phyloP scores from a whole-genome alignment of 2,888 invertebrate species.

The Chymomyza amoena region DNA sequence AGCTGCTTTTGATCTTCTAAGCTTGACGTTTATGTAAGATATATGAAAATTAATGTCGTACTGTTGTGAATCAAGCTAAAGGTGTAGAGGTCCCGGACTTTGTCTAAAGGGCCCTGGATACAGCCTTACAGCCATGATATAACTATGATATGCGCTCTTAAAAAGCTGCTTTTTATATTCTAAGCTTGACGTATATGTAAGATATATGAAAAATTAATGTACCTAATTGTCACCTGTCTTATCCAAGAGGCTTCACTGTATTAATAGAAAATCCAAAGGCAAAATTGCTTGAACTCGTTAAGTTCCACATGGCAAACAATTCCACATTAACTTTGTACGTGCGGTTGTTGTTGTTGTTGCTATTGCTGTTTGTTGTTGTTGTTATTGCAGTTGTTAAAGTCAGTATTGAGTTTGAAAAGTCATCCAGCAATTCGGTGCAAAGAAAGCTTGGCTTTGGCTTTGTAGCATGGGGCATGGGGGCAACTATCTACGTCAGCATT shows the following conservation, averaged over 20 bases:
- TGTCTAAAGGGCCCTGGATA: no score
- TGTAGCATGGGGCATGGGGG: constrained; percentile 31
- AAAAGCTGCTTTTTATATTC: no score
- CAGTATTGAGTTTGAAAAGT: constrained; percentile 29
- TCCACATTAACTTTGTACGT: constrained; percentile 45
- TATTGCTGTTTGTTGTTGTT: not conserved
- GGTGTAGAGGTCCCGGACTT: no score
- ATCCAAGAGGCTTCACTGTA: not conserved
- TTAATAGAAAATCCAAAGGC: not conserved
- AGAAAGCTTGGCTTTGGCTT: constrained; percentile 54
- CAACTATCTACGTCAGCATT: constrained; percentile 3
- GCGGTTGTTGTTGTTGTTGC: constrained; percentile 20
- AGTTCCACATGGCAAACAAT: constrained; percentile 44
- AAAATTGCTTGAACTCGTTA: constrained; percentile 36
- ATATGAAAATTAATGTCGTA: no score
- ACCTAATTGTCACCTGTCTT: not conserved
- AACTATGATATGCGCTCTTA: no score
- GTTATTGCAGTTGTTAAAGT: not conserved
- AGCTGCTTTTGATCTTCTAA: no score
- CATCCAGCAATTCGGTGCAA: constrained; percentile 57
- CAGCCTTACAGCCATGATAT: no score
- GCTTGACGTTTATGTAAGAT: no score
- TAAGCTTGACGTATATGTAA: no score
- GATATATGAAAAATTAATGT: no score
- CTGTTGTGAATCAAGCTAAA: no score